These are phyloP conservation scores for Aspidapion aeneum DNA, from an alignment of 2,888 invertebrate species.

Conservation along the genomic window DNA sequence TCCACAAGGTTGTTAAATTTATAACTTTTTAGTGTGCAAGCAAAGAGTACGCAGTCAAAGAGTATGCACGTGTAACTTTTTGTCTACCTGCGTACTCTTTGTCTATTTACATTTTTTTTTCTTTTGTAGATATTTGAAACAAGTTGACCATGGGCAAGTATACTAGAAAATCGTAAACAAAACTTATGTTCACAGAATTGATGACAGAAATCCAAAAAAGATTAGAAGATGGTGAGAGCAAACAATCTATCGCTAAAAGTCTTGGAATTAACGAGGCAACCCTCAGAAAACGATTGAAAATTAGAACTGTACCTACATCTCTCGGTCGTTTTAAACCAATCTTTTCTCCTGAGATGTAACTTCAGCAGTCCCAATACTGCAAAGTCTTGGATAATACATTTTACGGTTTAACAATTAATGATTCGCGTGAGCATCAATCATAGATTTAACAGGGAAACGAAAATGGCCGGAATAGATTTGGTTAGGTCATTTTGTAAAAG, in stretches of 20 bases:
- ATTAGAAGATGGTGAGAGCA: not conserved
- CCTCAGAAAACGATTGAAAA: not conserved
- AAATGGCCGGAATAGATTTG: slow-evolving; percentile 10
- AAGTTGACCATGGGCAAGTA: too few relatives aligned
- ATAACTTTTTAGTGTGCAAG: not conserved
- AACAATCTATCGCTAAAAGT: slow-evolving; percentile 1
- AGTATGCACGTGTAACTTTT: not conserved
- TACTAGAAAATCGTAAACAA: too few relatives aligned
- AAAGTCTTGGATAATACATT: slow-evolving; percentile 6
- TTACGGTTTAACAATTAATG: not conserved
- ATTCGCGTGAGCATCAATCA: not conserved
- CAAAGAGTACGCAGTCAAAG: not conserved
- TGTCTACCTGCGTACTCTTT: too few relatives aligned
- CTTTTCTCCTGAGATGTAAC: slow-evolving; percentile 10
- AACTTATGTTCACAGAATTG: not conserved
- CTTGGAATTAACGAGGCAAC: slow-evolving; percentile 7
- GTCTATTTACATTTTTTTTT: too few relatives aligned
- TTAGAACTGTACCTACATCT: slow-evolving; percentile 6
- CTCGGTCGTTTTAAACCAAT: slow-evolving; percentile 13
- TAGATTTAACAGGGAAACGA: slow-evolving; percentile 7
- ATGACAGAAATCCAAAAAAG: not conserved
- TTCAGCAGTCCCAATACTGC: slow-evolving; percentile 1
- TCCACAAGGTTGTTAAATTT: not conserved
- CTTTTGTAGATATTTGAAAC: too few relatives aligned
- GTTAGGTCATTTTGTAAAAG: slow-evolving; percentile 4